These are phyloP conservation scores for Pontoporia blainvillei DNA, from an alignment of 2,113 vertebrate species.

Conservation along the genomic window DNA sequence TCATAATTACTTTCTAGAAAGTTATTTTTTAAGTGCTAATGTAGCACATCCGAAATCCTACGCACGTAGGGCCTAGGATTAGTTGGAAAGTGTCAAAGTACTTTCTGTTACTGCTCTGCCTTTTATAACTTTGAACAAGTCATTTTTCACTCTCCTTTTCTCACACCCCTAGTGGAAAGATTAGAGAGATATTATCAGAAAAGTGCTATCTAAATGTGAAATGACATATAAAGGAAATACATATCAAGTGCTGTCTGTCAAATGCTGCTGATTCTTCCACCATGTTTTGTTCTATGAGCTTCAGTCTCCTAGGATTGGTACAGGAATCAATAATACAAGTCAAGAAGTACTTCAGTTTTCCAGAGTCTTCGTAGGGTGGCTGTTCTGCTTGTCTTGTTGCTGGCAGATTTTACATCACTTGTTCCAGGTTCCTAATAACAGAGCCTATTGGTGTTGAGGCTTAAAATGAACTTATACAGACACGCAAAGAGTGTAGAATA, in stretches of 20 bases:
- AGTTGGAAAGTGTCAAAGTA: conserved; percentile 23
- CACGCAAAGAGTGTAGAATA: background rate
- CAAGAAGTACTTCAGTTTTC: background rate
- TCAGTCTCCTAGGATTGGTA: background rate
- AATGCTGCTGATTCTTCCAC: background rate
- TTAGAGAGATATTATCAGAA: conserved; percentile 36
- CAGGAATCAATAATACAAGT: background rate
- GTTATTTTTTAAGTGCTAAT: conserved; percentile 51
- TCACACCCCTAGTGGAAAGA: conserved; percentile 50
- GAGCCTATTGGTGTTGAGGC: background rate
- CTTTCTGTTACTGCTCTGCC: conserved; percentile 29
- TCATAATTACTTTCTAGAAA: conserved; percentile 48
- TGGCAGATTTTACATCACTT: background rate
- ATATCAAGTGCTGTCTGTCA: conserved; percentile 15
- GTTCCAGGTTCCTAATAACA: background rate
- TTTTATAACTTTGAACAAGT: conserved; percentile 63
- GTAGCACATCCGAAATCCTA: conserved; percentile 44
- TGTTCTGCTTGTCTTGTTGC: background rate
- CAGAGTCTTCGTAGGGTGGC: background rate
- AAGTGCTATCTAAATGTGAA: conserved; percentile 62
- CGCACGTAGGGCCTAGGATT: background rate
- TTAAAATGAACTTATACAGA: background rate
- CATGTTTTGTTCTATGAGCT: conserved; percentile 32
- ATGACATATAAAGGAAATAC: conserved; percentile 40
- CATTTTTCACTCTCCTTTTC: conserved; percentile 40